Percentiles rank a stretch among this genome's conserved stretches.
phyloP scores from a whole-genome alignment of 2,113 vertebrate genomes.

The Macheiramphus alcinus region DNA sequence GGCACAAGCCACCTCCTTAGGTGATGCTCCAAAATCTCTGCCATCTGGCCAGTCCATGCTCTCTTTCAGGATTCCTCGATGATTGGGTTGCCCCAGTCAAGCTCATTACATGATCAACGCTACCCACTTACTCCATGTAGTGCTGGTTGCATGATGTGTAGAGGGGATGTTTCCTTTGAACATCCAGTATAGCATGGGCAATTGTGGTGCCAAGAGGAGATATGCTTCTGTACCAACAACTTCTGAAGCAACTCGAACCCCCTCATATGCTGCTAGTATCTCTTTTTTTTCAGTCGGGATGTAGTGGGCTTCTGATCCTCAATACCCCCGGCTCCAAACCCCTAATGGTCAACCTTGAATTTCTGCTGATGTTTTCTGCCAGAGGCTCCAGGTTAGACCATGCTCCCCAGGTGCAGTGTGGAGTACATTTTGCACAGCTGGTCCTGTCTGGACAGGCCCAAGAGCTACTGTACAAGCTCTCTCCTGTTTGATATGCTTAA shows the following conservation, averaged over 20 bases:
- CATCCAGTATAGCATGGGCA: too few relatives aligned
- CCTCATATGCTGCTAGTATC: too few relatives aligned
- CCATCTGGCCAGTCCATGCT: neutral
- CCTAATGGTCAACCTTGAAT: neutral
- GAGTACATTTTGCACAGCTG: too few relatives aligned
- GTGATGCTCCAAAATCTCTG: neutral
- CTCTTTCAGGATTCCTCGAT: neutral
- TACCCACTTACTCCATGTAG: neutral
- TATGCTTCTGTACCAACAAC: too few relatives aligned
- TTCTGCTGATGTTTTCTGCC: too few relatives aligned
- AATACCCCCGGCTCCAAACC: neutral
- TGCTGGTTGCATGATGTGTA: too few relatives aligned
- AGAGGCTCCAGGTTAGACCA: too few relatives aligned
- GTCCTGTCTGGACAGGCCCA: neutral
- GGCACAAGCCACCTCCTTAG: neutral
- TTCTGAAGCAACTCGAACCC: too few relatives aligned
- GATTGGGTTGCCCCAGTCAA: neutral
- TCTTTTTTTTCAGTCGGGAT: neutral
- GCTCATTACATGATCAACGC: neutral
- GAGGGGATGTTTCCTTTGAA: too few relatives aligned
- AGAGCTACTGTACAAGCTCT: neutral
- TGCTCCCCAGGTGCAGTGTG: too few relatives aligned
- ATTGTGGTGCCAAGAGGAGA: too few relatives aligned
- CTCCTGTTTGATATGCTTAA: neutral
- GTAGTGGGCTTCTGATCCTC: neutral